These are phyloP conservation scores for Procavia capensis DNA, from an alignment of 2,113 vertebrate species.

Conservation along the genomic window DNA sequence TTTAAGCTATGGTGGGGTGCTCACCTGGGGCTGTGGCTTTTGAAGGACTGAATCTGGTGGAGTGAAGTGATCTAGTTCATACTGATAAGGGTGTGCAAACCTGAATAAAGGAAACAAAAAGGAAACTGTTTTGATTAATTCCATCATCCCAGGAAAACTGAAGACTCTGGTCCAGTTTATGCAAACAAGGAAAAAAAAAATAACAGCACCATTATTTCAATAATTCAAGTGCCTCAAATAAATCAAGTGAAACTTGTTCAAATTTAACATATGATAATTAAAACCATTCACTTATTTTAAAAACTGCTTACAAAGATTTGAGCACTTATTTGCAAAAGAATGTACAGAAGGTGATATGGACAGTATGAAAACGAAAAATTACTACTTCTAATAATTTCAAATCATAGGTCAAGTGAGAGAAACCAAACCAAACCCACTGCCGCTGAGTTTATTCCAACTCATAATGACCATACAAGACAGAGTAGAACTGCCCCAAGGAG, in stretches of 20 bases:
- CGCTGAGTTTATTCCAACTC: no score
- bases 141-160: background rate
- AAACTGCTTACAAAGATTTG: background rate
- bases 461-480: no score
- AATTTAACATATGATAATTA: background rate
- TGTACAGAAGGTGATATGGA: background rate
- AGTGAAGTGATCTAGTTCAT: slow-evolving; percentile 94
- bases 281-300: background rate
- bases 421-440: no score
- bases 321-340: background rate
- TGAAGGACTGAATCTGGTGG: slow-evolving; percentile 88
- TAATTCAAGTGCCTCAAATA: background rate
- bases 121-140: background rate
- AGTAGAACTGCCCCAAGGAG: no score
- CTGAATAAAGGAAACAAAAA: slow-evolving; percentile 82
- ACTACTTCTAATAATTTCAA: background rate
- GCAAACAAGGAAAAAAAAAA: background rate
- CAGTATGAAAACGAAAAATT: background rate
- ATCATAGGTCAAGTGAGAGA: background rate
- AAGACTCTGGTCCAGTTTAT: background rate
- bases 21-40: slow-evolving; percentile 93
- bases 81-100: slow-evolving; percentile 97
- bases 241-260: background rate
- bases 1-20: background rate
- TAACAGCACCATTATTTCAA: background rate